A percentile compares a stretch with the other conserved stretches of the same genome.
These are phyloP conservation scores for Nomada flava DNA, from an alignment of 2,888 invertebrate species.

Conservation along the genomic window DNA sequence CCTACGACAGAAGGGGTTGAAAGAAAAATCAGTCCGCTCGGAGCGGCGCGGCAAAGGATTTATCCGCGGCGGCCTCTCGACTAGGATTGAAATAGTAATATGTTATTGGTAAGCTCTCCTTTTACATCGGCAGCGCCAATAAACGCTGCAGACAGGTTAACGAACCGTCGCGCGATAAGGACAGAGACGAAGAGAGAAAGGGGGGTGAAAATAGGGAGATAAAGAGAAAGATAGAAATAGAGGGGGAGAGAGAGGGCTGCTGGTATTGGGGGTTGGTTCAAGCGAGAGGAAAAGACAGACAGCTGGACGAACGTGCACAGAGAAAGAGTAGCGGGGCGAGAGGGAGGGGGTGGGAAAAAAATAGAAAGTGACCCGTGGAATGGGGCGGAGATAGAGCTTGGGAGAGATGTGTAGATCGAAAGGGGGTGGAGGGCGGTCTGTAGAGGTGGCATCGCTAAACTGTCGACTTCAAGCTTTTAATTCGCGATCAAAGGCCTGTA, in stretches of 20 bases:
- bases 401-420: constrained; percentile 50
- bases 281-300: constrained; percentile 13
- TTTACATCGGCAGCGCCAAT: constrained; percentile 80
- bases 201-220: background rate
- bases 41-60: constrained; percentile 67
- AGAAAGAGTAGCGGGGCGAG: constrained; percentile 24
- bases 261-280: background rate
- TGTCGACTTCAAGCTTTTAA: constrained; percentile 82
- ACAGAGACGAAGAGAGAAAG: constrained; percentile 31
- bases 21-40: constrained; percentile 38
- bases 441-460: constrained; percentile 76
- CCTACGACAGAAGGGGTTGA: constrained; percentile 3
- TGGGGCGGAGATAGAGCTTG: constrained; percentile 20
- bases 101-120: constrained; percentile 80
- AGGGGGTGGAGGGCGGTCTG: constrained; percentile 31
- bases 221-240: background rate
- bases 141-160: constrained; percentile 83
- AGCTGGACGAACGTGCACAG: constrained; percentile 42
- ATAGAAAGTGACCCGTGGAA: constrained; percentile 22
- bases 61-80: constrained; percentile 66
- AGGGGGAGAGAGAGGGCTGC: background rate
- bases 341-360: constrained; percentile 3
- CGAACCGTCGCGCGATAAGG: constrained; percentile 76
- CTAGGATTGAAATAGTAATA: constrained; percentile 81
- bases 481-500: constrained; percentile 82